Evolutionary conservation across 2,797 vertebrate genomes (phyloP).

Genomic region (Antrozous pallidus): DNA sequence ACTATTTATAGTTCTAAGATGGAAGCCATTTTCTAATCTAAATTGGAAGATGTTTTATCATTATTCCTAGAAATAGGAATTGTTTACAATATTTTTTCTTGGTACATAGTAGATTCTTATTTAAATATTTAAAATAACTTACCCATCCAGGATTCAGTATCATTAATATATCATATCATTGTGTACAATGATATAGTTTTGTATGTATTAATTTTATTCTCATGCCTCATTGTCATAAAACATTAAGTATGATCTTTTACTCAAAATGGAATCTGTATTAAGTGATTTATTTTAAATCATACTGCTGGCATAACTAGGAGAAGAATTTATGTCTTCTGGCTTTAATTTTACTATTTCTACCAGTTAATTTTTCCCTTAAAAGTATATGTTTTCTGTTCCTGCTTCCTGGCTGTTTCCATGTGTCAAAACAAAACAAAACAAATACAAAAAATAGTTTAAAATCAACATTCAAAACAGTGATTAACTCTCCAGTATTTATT

Average conservation of each 20-base stretch:
- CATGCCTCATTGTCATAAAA: background rate
- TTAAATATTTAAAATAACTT: background rate
- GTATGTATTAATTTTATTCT: background rate
- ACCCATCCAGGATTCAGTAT: background rate
- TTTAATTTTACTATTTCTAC: background rate
- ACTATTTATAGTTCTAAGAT: background rate
- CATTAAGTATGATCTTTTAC: background rate
- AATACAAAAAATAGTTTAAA: background rate
- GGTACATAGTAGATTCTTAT: background rate
- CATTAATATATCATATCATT: background rate
- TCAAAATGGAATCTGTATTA: background rate
- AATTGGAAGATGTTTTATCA: background rate
- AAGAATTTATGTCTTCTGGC: background rate
- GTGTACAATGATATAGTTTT: background rate
- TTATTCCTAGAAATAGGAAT: background rate
- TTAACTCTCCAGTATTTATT: background rate
- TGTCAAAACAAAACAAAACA: background rate
- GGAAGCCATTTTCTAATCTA: background rate
- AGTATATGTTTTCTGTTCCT: background rate
- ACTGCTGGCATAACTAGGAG: background rate
- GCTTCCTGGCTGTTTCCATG: background rate
- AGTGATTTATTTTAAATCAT: conserved; percentile 1
- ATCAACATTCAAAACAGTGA: background rate
- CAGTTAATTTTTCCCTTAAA: background rate
- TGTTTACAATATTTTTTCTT: background rate